Conservation (phyloP, 2,888 invertebrate species). For the Galerucella pusilla region DNA sequence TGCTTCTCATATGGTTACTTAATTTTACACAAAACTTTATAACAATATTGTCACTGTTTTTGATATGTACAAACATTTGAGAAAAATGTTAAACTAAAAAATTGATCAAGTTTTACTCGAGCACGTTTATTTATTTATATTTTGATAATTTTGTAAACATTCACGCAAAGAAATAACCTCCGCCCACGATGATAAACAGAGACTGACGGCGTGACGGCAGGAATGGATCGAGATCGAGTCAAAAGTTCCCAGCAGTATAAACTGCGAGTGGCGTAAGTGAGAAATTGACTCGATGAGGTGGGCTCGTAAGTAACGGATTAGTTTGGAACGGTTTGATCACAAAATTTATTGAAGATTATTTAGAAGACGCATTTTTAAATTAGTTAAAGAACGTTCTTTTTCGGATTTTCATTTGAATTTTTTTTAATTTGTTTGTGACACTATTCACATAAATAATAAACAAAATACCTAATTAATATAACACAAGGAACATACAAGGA, state of each 20-base stretch:
- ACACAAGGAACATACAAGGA: no score
- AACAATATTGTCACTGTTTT: conserved; percentile 24
- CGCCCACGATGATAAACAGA: conserved; percentile 20
- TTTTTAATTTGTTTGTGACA: no score
- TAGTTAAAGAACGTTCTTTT: no score
- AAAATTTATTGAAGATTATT: neutral
- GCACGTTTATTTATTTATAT: conserved; percentile 32
- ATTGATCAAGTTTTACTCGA: neutral
- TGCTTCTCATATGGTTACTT: conserved; percentile 48
- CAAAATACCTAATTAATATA: no score
- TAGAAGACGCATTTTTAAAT: neutral
- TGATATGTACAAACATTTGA: conserved; percentile 2
- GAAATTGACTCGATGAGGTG: conserved; percentile 5
- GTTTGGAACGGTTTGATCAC: neutral
- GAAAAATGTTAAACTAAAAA: neutral
- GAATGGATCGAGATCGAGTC: conserved; percentile 11
- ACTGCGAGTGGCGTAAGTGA: conserved; percentile 5
- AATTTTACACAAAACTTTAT: conserved; percentile 35
- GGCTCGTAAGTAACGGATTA: neutral
- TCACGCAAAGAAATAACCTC: neutral
- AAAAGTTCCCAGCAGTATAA: conserved; percentile 6
- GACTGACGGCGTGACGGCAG: conserved; percentile 15
- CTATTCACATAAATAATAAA: no score
- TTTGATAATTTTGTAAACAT: conserved; percentile 30
- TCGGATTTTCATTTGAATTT: no score